phyloP scores from a whole-genome alignment of 1,140 invertebrate genomes.

The Rhizoglyphus robini region DNA sequence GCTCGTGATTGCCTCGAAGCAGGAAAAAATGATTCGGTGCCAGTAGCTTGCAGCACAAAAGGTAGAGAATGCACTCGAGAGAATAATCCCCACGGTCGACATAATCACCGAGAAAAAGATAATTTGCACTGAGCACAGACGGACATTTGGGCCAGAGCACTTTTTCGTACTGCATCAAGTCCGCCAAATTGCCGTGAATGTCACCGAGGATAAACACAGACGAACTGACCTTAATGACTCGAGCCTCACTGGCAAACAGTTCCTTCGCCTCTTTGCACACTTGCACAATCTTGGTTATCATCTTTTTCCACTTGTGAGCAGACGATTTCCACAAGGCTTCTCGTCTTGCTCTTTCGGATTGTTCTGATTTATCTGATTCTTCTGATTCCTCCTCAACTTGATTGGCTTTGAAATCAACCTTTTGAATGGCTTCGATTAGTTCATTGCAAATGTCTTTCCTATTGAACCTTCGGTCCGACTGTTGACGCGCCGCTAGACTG shows the following conservation, averaged over 20 bases:
- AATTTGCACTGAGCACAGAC: constrained; percentile 38
- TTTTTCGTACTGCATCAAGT: constrained; percentile 46
- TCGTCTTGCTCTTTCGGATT: not conserved
- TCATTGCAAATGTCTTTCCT: not conserved
- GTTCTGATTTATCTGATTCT: not conserved
- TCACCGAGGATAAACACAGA: constrained; percentile 43
- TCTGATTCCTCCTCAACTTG: no score
- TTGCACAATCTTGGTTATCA: constrained; percentile 20
- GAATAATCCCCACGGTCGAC: constrained; percentile 48
- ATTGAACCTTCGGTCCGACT: not conserved
- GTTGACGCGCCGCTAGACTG: not conserved
- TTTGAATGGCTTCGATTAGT: not conserved
- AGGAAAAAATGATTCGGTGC: constrained; percentile 45
- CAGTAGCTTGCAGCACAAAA: constrained; percentile 48
- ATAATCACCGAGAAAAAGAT: constrained; percentile 52
- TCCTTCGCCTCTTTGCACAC: constrained; percentile 13
- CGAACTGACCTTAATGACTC: constrained; percentile 33
- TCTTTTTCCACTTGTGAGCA: not conserved
- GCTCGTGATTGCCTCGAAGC: constrained; percentile 50
- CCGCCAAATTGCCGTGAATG: constrained; percentile 46
- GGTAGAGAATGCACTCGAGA: constrained; percentile 40
- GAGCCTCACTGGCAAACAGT: constrained; percentile 11
- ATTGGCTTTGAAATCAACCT: not conserved
- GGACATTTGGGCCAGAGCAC: constrained; percentile 45
- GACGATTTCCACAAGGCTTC: not conserved